Percentiles rank a stretch among this genome's conserved stretches.
Evolutionary conservation across 2,113 vertebrate species (phyloP).

Genomic region (Atrichornis clamosus): DNA sequence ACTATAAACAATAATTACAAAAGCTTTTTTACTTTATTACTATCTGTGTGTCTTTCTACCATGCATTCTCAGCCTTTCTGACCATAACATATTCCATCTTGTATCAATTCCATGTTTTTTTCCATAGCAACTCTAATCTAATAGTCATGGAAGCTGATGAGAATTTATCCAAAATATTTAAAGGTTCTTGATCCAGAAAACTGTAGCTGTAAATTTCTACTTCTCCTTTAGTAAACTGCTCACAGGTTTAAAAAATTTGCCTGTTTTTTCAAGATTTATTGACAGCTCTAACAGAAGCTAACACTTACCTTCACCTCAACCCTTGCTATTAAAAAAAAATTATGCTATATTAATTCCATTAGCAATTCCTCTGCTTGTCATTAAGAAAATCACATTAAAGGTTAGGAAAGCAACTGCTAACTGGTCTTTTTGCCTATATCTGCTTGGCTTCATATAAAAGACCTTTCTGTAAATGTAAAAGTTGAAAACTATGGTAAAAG

Average conservation of each 20-base stretch:
- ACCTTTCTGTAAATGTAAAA: neutral
- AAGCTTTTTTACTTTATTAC: neutral
- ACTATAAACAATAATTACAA: neutral
- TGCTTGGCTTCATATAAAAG: neutral
- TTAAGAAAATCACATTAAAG: neutral
- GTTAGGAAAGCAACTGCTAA: neutral
- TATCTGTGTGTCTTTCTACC: neutral
- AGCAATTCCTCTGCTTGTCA: neutral
- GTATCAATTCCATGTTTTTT: neutral
- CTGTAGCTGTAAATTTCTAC: neutral
- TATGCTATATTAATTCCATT: neutral
- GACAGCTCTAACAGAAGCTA: neutral
- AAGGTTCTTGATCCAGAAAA: neutral
- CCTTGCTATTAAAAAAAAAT: neutral
- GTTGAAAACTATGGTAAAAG: neutral
- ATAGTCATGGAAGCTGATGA: neutral
- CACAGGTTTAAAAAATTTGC: neutral
- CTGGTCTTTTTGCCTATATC: neutral
- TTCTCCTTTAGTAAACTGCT: neutral
- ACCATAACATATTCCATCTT: neutral
- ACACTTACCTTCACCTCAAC: neutral
- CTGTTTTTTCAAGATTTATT: neutral
- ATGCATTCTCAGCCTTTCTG: neutral
- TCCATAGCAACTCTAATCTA: neutral
- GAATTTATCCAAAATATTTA: neutral